Percentiles rank a stretch among this genome's conserved stretches.
These are phyloP conservation scores for Chamaea fasciata DNA, from an alignment of 2,113 vertebrate species.

Conservation along the genomic window DNA sequence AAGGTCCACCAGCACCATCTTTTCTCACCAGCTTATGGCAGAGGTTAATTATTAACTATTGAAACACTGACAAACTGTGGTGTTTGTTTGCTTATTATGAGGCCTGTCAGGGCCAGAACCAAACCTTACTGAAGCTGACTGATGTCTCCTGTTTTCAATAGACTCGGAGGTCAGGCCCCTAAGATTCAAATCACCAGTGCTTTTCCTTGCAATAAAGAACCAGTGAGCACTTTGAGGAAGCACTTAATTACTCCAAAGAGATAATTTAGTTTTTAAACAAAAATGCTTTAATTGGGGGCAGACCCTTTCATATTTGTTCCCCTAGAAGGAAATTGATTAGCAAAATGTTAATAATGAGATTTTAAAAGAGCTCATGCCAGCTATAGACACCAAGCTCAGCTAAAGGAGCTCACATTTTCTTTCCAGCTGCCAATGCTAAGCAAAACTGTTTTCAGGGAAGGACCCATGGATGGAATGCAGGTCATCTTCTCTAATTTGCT, in stretches of 20 bases:
- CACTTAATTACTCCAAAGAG: background rate
- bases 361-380: background rate
- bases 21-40: background rate
- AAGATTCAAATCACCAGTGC: background rate
- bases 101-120: background rate
- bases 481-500: background rate
- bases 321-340: background rate
- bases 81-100: slow-evolving; percentile 33
- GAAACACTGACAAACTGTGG: background rate
- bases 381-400: background rate
- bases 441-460: background rate
- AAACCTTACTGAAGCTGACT: slow-evolving; percentile 9
- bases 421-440: background rate
- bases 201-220: background rate
- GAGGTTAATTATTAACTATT: slow-evolving; percentile 45
- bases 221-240: background rate
- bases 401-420: background rate
- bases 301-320: background rate
- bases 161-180: slow-evolving; percentile 28
- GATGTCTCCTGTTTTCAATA: slow-evolving; percentile 32
- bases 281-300: slow-evolving; percentile 10
- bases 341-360: background rate
- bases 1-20: background rate
- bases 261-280: background rate
- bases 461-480: background rate